Conservation (phyloP, 2,797 vertebrate genomes). For the Pitangus sulphuratus region DNA sequence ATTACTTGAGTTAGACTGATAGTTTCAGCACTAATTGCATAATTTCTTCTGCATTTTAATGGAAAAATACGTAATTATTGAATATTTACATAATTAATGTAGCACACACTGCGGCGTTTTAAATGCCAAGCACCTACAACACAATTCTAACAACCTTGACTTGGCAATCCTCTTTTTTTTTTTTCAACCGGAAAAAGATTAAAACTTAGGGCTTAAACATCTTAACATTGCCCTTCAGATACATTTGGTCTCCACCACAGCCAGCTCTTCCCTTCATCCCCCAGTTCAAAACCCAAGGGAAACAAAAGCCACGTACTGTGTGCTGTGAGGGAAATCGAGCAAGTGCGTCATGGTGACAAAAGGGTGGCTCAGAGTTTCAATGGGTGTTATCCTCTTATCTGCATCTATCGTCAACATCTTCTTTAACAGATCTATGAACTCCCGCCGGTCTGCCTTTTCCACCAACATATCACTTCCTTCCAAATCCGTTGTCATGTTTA, state of each 20-base stretch:
- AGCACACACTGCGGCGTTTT: background rate
- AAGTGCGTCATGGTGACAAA: conserved; percentile 98
- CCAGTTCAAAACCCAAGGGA: background rate
- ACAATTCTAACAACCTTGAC: background rate
- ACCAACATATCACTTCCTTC: conserved; percentile 97
- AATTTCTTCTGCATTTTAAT: conserved; percentile 54
- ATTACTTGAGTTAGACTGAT: conserved; percentile 34
- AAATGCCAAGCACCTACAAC: conserved; percentile 34
- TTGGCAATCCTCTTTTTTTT: background rate
- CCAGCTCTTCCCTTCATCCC: background rate
- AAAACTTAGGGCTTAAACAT: background rate
- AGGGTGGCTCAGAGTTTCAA: conserved; percentile 97
- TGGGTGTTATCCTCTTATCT: conserved; percentile 97
- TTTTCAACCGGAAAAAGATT: background rate
- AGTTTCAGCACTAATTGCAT: conserved; percentile 32
- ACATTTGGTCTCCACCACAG: background rate
- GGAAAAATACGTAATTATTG: conserved; percentile 50
- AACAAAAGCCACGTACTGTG: conserved; percentile 83
- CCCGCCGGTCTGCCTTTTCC: conserved; percentile 95
- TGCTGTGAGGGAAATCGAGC: conserved; percentile 96
- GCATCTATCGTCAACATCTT: conserved; percentile 99
- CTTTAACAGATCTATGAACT: conserved; percentile 98
- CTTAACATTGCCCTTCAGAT: background rate
- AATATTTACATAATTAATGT: conserved; percentile 64
- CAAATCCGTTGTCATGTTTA: conserved; percentile 96